phyloP scores from a whole-genome alignment of 2,113 vertebrate genomes.

The Zosterops borbonicus region DNA sequence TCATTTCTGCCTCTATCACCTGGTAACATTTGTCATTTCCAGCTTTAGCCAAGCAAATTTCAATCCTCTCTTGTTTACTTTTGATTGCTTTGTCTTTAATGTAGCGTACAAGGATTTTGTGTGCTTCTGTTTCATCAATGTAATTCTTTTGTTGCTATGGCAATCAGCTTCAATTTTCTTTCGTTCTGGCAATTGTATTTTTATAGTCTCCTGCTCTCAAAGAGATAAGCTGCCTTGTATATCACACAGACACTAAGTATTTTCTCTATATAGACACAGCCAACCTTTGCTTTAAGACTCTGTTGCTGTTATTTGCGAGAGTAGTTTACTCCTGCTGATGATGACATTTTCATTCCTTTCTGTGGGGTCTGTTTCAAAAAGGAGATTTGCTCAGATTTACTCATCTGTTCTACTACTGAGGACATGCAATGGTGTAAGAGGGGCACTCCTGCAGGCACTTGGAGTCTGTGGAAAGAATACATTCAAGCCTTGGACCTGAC shows the following conservation, averaged over 20 bases:
- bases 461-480: not conserved
- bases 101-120: slow-evolving; percentile 74
- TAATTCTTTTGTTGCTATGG: slow-evolving; percentile 84
- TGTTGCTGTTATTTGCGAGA: slow-evolving; percentile 51
- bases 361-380: slow-evolving; percentile 41
- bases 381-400: slow-evolving; percentile 44
- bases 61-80: slow-evolving; percentile 68
- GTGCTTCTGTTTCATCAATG: slow-evolving; percentile 73
- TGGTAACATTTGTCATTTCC: slow-evolving; percentile 40
- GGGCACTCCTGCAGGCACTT: not conserved
- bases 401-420: slow-evolving; percentile 7
- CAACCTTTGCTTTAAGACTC: slow-evolving; percentile 67
- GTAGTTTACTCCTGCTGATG: slow-evolving; percentile 60
- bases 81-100: slow-evolving; percentile 76
- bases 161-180: slow-evolving; percentile 80
- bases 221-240: slow-evolving; percentile 78
- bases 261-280: slow-evolving; percentile 59
- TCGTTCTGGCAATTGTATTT: slow-evolving; percentile 79
- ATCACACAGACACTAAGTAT: slow-evolving; percentile 67
- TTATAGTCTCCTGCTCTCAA: slow-evolving; percentile 79
- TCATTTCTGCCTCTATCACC: slow-evolving; percentile 1
- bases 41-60: slow-evolving; percentile 50
- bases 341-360: slow-evolving; percentile 69
- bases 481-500: not conserved
- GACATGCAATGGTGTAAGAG: not conserved